These are phyloP conservation scores for Xylocopa sonorina DNA, from an alignment of 1,140 invertebrate species.

Conservation along the genomic window DNA sequence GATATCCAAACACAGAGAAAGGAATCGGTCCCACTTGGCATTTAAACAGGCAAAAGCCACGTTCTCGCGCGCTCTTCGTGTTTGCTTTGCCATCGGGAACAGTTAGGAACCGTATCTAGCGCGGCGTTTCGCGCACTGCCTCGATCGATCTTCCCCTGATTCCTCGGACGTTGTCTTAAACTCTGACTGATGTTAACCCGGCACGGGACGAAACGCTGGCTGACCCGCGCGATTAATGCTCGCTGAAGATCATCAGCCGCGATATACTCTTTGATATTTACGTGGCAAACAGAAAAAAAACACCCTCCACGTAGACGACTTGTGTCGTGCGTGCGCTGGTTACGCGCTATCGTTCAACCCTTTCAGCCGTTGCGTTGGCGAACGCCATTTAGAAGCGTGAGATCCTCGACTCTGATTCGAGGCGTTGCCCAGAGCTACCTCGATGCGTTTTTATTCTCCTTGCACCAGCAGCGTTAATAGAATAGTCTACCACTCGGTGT, in stretches of 20 bases:
- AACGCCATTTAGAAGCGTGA: neutral
- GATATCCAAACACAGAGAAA: conserved; percentile 57
- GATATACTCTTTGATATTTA: conserved; percentile 41
- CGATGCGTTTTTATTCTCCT: no score
- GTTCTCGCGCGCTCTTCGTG: conserved; percentile 43
- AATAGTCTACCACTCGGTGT: no score
- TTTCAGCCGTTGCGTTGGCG: neutral
- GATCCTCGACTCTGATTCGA: neutral
- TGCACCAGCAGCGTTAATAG: no score
- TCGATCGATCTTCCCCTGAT: conserved; percentile 55
- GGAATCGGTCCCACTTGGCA: neutral
- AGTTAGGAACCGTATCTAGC: conserved; percentile 35
- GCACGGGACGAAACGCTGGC: conserved; percentile 32
- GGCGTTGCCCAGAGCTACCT: no score
- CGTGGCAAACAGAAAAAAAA: conserved; percentile 32
- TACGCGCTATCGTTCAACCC: neutral
- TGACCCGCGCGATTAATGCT: conserved; percentile 57
- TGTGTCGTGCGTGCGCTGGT: conserved; percentile 9
- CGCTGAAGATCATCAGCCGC: conserved; percentile 1
- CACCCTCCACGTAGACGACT: neutral
- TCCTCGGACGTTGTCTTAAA: conserved; percentile 32
- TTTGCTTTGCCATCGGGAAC: conserved; percentile 50
- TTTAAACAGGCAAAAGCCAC: conserved; percentile 31
- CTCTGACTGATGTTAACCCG: conserved; percentile 34
- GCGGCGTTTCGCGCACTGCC: conserved; percentile 13